phyloP scores from a whole-genome alignment of 1,140 invertebrate species.

The Dinoponera quadriceps region DNA sequence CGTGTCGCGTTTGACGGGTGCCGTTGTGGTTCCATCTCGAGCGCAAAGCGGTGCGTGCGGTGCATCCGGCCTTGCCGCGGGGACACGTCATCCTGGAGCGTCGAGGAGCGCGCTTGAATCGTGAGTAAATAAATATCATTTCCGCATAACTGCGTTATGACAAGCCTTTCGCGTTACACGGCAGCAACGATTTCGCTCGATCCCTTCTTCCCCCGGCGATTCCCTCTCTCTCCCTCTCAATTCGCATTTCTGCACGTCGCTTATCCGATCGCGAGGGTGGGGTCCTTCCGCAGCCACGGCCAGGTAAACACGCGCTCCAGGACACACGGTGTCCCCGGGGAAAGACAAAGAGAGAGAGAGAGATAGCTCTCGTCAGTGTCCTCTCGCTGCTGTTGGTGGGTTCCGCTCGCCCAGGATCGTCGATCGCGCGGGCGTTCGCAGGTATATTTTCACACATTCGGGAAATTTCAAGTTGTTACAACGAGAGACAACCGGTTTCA shows the following conservation, averaged over 20 bases:
- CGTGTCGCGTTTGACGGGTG: constrained; percentile 76
- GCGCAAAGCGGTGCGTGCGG: constrained; percentile 55
- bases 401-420: constrained; percentile 18
- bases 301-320: constrained; percentile 54
- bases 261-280: constrained; percentile 42
- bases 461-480: too few relatives aligned
- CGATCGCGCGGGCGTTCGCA: background rate
- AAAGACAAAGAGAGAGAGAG: too few relatives aligned
- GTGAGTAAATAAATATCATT: constrained; percentile 64
- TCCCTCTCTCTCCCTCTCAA: background rate
- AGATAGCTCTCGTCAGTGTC: constrained; percentile 31
- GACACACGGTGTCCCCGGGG: background rate
- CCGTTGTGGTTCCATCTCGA: constrained; percentile 70
- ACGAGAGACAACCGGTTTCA: too few relatives aligned
- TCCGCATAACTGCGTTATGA: constrained; percentile 41
- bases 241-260: constrained; percentile 42
- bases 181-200: background rate
- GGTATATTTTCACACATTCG: too few relatives aligned
- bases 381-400: constrained; percentile 42
- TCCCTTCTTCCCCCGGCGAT: constrained; percentile 13
- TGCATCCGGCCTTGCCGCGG: constrained; percentile 30
- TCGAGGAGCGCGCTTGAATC: constrained; percentile 47
- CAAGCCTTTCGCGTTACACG: constrained; percentile 15
- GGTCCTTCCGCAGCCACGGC: constrained; percentile 44
- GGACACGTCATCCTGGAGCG: constrained; percentile 52